Base-by-base conservation (phyloP, 2,113 vertebrate species). In the Excalfactoria chinensis region DNA sequence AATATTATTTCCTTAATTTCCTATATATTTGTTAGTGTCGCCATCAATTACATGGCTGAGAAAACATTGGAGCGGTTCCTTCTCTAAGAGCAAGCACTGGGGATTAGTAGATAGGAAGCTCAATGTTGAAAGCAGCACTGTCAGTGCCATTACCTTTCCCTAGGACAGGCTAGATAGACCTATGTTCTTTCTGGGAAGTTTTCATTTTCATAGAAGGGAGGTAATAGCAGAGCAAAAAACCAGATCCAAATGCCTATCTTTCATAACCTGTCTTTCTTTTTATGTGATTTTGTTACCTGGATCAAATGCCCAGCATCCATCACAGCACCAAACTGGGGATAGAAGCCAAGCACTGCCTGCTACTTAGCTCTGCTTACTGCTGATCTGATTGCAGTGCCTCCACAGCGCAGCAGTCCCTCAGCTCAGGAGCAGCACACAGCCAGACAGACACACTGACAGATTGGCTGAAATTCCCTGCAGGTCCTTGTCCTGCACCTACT, bases 71-170 rank as follows among this genome's bases (percentile, higher is more conserved):
- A 19, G 78, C 88, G 51, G 56, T 60, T 93, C 64, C 66, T 95
- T 89, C 84, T 60, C 11, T 86, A 68, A 53, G 35, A 91, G 56
- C 14, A 49, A 88, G 60, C 34, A 51, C 60, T 68, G 43, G 55
- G 86, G 37, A 79, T 82, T 89, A 85, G 35, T 70, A 60, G 62
- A 70, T 86, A 58, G 69, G 86, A 89, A 87, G 53, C 71, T n/a
- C 77, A 91, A 74, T 66, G 79, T 18, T 92, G 89, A 71, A 94
- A 83, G 72, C 51, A 91, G 79, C 30, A 80, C 83, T 89, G 58
- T 91, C 58, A 91, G 84, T 89, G 63, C 55, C 70, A 68, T 80
- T 89, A 84, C 89, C 67, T 93, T 89, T 74, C 69, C 46, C 75
- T 62, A 41, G 48, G n/a, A 12, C 0, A 4, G 80, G 16, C 53